Evolutionary conservation across 2,888 invertebrate genomes (phyloP).

Genomic region (Meliscaeva auricollis): DNA sequence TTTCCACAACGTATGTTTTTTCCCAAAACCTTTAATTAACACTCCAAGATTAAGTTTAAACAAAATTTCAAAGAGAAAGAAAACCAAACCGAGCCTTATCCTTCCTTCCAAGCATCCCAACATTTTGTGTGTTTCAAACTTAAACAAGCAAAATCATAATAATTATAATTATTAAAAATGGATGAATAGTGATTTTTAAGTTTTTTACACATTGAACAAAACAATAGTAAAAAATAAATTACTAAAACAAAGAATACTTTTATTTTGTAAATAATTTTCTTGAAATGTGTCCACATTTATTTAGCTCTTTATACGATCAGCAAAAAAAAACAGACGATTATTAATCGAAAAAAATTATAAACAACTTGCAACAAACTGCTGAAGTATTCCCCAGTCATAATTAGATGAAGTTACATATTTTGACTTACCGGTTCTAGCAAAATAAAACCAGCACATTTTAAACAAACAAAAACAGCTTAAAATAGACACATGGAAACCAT

Average conservation of each 20-base stretch:
- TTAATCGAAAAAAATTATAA: conserved; percentile 21
- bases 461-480: conserved; percentile 14
- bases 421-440: not conserved
- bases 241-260: not conserved
- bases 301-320: not conserved
- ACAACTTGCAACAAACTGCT: conserved; percentile 22
- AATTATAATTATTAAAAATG: conserved; percentile 25
- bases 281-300: not conserved
- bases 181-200: conserved; percentile 45
- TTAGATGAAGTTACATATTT: not conserved
- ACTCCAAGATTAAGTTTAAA: too few species aligned
- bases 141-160: conserved; percentile 25
- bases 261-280: conserved; percentile 56
- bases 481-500: conserved; percentile 1
- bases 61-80: not conserved
- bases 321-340: conserved; percentile 16
- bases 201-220: conserved; percentile 33
- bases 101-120: conserved; percentile 62
- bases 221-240: conserved; percentile 20
- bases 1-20: too few species aligned
- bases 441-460: conserved; percentile 24
- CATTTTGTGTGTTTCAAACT: conserved; percentile 53
- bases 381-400: not conserved
- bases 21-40: too few species aligned
- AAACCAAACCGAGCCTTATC: conserved; percentile 66